Conservation (phyloP, 2,888 invertebrate species). For the Tipula confusa region DNA sequence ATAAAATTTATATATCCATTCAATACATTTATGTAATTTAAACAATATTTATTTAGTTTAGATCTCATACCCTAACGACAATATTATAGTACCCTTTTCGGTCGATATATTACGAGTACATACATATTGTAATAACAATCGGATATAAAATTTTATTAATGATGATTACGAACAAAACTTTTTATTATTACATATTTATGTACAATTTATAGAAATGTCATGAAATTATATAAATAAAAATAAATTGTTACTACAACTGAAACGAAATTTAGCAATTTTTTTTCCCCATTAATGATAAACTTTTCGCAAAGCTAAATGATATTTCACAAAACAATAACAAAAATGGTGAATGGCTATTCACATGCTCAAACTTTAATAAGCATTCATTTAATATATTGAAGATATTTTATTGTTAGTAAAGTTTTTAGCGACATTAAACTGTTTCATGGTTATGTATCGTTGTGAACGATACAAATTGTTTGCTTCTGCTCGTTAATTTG, state of each 20-base stretch:
- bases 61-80: too few relatives aligned
- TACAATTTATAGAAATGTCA: not conserved
- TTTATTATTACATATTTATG: not conserved
- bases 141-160: not conserved
- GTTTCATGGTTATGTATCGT: not conserved
- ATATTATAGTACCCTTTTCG: too few relatives aligned
- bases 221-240: not conserved
- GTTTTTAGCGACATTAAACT: not conserved
- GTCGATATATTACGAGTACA: not conserved
- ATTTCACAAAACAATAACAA: not conserved
- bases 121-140: too few relatives aligned
- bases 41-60: too few relatives aligned
- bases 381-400: too few relatives aligned
- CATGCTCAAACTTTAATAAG: too few relatives aligned
- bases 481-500: not conserved
- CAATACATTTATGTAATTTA: too few relatives aligned
- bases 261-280: not conserved
- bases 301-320: not conserved
- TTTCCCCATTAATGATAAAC: not conserved
- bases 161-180: constrained; percentile 3
- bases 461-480: not conserved
- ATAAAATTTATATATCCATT: not conserved
- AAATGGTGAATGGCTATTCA: too few relatives aligned
- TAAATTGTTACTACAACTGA: not conserved
- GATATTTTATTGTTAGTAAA: constrained; percentile 3